Conservation (phyloP, 1,140 invertebrate genomes). For the Drosophila chauvacae region DNA sequence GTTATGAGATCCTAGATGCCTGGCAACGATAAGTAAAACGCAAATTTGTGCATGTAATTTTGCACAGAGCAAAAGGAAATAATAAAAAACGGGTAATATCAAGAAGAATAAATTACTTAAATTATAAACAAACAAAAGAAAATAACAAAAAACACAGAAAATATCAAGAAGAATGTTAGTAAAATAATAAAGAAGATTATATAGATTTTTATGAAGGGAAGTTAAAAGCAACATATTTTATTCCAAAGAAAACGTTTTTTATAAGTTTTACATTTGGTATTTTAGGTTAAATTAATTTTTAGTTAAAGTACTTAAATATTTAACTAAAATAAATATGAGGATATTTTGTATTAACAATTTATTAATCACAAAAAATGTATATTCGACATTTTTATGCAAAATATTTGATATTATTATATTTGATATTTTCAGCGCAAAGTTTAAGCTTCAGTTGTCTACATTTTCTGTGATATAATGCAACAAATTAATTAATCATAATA, state of each 20-base stretch:
- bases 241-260: neutral
- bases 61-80: slow-evolving; percentile 11
- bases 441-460: neutral
- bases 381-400: too few species aligned
- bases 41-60: slow-evolving; percentile 15
- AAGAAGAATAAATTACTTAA: too few species aligned
- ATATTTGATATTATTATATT: too few species aligned
- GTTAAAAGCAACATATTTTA: neutral
- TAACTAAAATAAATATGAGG: too few species aligned
- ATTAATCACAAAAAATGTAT: too few species aligned
- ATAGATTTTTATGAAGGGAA: neutral
- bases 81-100: neutral
- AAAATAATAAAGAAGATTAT: neutral
- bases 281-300: too few species aligned
- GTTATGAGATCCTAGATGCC: slow-evolving; percentile 25
- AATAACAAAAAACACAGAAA: neutral
- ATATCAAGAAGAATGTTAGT: neutral
- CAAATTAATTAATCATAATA: too few species aligned
- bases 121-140: too few species aligned
- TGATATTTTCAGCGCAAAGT: neutral
- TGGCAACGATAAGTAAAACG: slow-evolving; percentile 32
- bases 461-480: neutral
- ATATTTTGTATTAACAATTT: too few species aligned
- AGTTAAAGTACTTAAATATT: too few species aligned
- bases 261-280: neutral